Evolutionary conservation across 2,888 invertebrate genomes (phyloP), one percentile per base, ranked within the genome.

Genomic region (Hyppa rectilinea): DNA sequence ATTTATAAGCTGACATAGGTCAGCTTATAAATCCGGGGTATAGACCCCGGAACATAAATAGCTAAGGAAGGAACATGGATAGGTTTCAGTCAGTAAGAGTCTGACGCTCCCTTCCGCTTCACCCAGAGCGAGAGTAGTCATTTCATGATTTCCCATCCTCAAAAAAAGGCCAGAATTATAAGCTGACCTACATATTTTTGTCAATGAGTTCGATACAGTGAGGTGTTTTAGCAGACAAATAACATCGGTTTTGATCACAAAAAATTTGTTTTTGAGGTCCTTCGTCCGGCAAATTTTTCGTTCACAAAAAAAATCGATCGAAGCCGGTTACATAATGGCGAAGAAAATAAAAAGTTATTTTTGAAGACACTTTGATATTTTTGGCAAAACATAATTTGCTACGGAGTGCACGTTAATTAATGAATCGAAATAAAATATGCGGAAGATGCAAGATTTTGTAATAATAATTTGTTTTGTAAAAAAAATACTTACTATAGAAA

Each of bases 281-380:
- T n/a, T 40, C 5, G n/a, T 29, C 23, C 7, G 38, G 7, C n/a
- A 63, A 31, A 2, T 55, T n/a, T 10, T n/a, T 29, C 2, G 14
- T 56, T 36, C 7, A 34, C 5, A 34, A 52, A 50, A 52, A 38
- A 40, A 55, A 49, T 43, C 40, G 38, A 31, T 36, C 5, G 5
- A 49, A 71, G 71, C 78, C 72, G 31, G 82, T 81, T 40, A 12
- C n/a, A 1, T 10, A 40, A 59, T 34, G 23, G 14, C 53, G 2
- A 29, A 40, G 58, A 65, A 38, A 59, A 61, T 40, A 58, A 45
- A 60, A 61, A 64, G 78, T 59, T 81, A 81, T 71, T 78, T 81
- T 78, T 71, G 52, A 1, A 31, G 14, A 20, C 7, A 17, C 43
- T 43, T 40, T 43, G 26, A 47, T 49, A 31, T 52, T 56, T 64